A percentile compares a stretch with the other conserved stretches of the same genome.
Evolutionary conservation across 2,888 invertebrate genomes (phyloP).

Genomic region (Lumbricus terrestris): DNA sequence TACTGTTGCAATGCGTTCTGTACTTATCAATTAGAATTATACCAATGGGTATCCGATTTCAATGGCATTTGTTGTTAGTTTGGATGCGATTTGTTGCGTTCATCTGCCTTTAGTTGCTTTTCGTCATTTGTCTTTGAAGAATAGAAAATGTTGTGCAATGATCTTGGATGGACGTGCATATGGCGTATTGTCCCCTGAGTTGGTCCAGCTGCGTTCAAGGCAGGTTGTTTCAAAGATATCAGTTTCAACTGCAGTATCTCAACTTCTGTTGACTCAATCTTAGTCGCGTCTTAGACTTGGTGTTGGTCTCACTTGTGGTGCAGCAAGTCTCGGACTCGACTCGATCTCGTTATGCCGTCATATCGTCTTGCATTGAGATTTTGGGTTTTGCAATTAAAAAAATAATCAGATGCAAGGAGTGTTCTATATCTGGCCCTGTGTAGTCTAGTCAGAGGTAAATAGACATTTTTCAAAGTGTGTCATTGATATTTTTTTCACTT

Average conservation of each 20-base stretch:
- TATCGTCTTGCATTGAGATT: not conserved
- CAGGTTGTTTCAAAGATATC: not conserved
- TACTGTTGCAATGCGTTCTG: not conserved
- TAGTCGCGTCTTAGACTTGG: not conserved
- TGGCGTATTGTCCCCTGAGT: not conserved
- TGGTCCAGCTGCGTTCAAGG: not conserved
- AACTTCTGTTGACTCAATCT: not conserved
- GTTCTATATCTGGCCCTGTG: too few relatives aligned
- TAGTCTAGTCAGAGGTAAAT: too few relatives aligned
- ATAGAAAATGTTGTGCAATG: not conserved
- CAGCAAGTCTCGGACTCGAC: not conserved
- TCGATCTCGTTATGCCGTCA: not conserved
- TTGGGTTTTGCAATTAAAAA: not conserved
- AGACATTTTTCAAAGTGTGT: not conserved
- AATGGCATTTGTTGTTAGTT: constrained; percentile 3
- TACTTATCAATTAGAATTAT: not conserved
- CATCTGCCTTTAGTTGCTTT: not conserved
- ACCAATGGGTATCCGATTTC: not conserved
- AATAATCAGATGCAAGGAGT: not conserved
- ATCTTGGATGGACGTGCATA: not conserved
- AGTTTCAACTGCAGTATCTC: not conserved
- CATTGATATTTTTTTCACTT: not conserved
- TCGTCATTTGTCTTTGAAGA: too few relatives aligned
- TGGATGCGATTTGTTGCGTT: not conserved
- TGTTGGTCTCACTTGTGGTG: not conserved